Base-by-base conservation (phyloP, 2,888 invertebrate genomes). In the Agonum fuliginosum region DNA sequence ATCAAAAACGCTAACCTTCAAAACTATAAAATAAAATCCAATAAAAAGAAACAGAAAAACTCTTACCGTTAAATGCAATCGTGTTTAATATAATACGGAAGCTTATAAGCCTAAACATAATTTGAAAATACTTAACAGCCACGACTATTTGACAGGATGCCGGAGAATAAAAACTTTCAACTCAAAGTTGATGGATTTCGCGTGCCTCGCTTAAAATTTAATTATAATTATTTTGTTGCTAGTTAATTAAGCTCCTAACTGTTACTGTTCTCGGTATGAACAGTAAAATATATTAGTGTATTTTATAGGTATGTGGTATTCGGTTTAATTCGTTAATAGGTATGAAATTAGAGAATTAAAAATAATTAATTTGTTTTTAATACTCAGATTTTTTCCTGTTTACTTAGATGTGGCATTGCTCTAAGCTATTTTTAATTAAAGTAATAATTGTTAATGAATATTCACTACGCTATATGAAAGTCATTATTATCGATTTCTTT, bases 261-360 rank as follows among this genome's bases (percentile, higher is more conserved):
- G 54, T 54, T 54, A 20, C 22, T 22, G 54, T n/a, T 24, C 48
- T 48, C 24, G 3, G 54, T 54, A 54, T 12, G 24, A 24, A 5
- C 54, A 54, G 12, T 48, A 48, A 54, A 54, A 54, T 54, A 24
- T 54, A 54, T 48, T 48, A 48, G 19, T 54, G 24, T 22, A n/a
- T 37, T 37, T 37, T 37, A 37, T 37, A 37, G 37, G n/a, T 54
- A 27, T 24, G 22, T 24, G 10, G 22, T 14, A 14, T 54, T 54
- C 24, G 0, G n/a, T 22, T 54, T 24, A 24, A 54, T 54, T 54
- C 54, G 24, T 54, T 54, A 54, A 54, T 54, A 54, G 54, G 54
- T 54, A 54, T 54, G 54, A 54, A 54, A 54, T 54, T 54, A 54
- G 54, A 27, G 54, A 54, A 54, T 54, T 54, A 54, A 54, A 54